Evolutionary conservation across 2,888 invertebrate genomes (phyloP).

Genomic region (Pyrocoelia pectoralis): DNA sequence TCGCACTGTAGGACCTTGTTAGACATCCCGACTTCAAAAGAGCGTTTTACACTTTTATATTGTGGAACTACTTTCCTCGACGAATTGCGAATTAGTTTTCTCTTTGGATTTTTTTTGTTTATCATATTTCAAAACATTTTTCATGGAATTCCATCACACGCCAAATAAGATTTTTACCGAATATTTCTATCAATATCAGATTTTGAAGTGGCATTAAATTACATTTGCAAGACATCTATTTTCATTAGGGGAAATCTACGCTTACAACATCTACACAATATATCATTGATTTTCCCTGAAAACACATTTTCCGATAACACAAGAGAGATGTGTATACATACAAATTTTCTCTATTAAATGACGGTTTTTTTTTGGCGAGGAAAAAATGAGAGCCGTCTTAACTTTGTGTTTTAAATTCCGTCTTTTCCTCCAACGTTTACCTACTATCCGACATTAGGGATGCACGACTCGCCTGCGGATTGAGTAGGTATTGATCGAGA

Average conservation of each 20-base stretch:
- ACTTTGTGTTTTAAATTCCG: slow-evolving; percentile 28
- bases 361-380: neutral
- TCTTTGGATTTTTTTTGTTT: no score
- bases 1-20: no score
- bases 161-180: neutral
- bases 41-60: no score
- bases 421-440: slow-evolving; percentile 29
- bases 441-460: slow-evolving; percentile 35
- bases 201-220: neutral
- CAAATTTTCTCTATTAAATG: neutral
- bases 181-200: slow-evolving; percentile 5
- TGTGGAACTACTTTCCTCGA: no score
- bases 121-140: neutral
- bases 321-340: neutral
- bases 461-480: slow-evolving; percentile 41
- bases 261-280: neutral
- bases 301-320: neutral
- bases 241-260: neutral
- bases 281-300: neutral
- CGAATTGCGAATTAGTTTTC: no score
- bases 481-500: slow-evolving; percentile 45
- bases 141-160: neutral
- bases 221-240: slow-evolving; percentile 2
- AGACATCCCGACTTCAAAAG: no score
- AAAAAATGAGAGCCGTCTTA: slow-evolving; percentile 8